phyloP scores from a whole-genome alignment of 92 coral and sea anemone genomes.

The Epizoanthus scotinus region DNA sequence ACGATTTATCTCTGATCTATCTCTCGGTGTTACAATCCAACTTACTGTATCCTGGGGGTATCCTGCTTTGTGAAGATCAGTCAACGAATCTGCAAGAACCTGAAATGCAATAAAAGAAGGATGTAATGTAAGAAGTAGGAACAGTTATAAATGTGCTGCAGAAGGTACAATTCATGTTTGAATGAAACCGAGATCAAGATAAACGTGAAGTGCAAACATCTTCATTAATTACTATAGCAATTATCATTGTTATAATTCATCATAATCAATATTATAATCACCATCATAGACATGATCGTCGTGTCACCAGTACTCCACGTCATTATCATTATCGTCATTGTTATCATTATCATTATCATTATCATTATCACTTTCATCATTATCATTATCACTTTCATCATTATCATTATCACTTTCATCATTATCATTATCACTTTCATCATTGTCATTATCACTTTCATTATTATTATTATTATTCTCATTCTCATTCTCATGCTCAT shows the following conservation, averaged over 20 bases:
- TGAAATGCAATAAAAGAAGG: conserved; percentile 1
- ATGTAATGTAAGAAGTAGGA: background rate
- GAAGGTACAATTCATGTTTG: background rate
- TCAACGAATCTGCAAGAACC: conserved; percentile 91
- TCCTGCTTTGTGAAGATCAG: conserved; percentile 94
- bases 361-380: background rate
- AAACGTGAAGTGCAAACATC: background rate
- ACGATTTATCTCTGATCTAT: no score
- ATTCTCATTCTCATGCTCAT: background rate
- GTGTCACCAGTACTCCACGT: background rate
- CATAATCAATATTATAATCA: background rate
- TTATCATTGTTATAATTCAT: background rate
- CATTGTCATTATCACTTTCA: no score
- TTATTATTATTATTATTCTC: background rate
- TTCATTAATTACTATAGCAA: background rate
- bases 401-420: no score
- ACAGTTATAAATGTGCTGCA: background rate
- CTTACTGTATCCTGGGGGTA: conserved; percentile 82
- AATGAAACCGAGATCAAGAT: background rate
- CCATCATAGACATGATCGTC: background rate
- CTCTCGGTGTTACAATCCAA: background rate
- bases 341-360: background rate
- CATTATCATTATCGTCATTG: background rate
- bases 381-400: no score
- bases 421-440: background rate